A percentile compares a stretch with the other conserved stretches of the same genome.
Conservation (phyloP, 1,140 invertebrate genomes). For the Macrobrachium nipponense region DNA sequence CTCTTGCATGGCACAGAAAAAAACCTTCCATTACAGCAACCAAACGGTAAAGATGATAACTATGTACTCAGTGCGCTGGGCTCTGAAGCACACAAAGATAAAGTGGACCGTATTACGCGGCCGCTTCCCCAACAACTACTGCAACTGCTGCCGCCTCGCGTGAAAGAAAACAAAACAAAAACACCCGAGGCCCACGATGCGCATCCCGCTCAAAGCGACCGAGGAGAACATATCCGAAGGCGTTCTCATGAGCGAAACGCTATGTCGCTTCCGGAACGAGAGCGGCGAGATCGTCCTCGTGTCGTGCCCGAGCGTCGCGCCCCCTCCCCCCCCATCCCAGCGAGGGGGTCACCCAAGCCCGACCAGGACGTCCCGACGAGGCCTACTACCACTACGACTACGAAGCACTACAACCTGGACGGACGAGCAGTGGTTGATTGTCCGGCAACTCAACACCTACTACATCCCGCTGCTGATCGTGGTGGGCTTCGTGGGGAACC, state of each 20-base stretch:
- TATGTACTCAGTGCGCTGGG: no score
- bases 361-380: no score
- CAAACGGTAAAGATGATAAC: no score
- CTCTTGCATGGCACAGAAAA: no score
- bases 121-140: no score
- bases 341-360: neutral
- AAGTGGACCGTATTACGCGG: no score
- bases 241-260: neutral
- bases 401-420: constrained; percentile 41
- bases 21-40: no score
- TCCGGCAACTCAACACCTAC: constrained; percentile 40
- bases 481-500: constrained; percentile 80
- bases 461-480: constrained; percentile 76
- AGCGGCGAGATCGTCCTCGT: constrained; percentile 13
- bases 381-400: constrained; percentile 37
- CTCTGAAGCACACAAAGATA: no score
- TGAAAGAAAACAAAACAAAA: no score
- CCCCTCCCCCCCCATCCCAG: no score
- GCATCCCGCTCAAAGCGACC: neutral
- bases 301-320: constrained; percentile 8
- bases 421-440: constrained; percentile 50
- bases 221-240: no score
- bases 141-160: no score
- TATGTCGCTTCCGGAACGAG: constrained; percentile 44
- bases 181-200: neutral